Percentiles rank a stretch among this genome's conserved stretches.
These are phyloP conservation scores for Drosophila falleni DNA, from an alignment of 2,888 invertebrate species.

Conservation along the genomic window DNA sequence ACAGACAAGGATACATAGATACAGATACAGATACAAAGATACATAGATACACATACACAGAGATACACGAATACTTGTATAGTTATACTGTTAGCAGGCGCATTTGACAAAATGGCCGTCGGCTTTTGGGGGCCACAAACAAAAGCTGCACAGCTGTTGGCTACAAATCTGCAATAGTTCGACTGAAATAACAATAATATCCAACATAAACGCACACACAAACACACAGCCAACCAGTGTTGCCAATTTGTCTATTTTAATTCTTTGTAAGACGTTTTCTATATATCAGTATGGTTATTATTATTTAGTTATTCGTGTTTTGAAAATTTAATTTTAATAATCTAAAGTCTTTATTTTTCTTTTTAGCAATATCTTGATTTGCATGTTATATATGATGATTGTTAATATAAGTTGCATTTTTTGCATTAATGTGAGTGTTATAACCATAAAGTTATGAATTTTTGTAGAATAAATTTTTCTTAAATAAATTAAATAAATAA, in stretches of 20 bases:
- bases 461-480: too few relatives aligned
- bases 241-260: not conserved
- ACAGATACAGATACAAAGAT: slow-evolving; percentile 18
- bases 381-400: too few relatives aligned
- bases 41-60: slow-evolving; percentile 20
- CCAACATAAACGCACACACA: slow-evolving; percentile 23
- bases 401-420: too few relatives aligned
- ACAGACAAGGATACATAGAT: slow-evolving; percentile 14
- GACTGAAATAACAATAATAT: slow-evolving; percentile 75
- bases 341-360: too few relatives aligned
- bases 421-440: too few relatives aligned
- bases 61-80: slow-evolving; percentile 1
- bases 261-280: not conserved
- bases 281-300: too few relatives aligned
- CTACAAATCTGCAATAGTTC: slow-evolving; percentile 76
- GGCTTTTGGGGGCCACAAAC: slow-evolving; percentile 28
- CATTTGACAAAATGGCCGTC: slow-evolving; percentile 58
- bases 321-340: too few relatives aligned
- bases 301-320: too few relatives aligned
- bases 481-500: too few relatives aligned
- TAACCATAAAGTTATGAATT: too few relatives aligned
- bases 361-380: too few relatives aligned
- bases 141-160: slow-evolving; percentile 69
- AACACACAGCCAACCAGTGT: slow-evolving; percentile 23
- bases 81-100: slow-evolving; percentile 21